Base-by-base conservation (phyloP, 1,140 invertebrate genomes). In the Gryon sp. region DNA sequence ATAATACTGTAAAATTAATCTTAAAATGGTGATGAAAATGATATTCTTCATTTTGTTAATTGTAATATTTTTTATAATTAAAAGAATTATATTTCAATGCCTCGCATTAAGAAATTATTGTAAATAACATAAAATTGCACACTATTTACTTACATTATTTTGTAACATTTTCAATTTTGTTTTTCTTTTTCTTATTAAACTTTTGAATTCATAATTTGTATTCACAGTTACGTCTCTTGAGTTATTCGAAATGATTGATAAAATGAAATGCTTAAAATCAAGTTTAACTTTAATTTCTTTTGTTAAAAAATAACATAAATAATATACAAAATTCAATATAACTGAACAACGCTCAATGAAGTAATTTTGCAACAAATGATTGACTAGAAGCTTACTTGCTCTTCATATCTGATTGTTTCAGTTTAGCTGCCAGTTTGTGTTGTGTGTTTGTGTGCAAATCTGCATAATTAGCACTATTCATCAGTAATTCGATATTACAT, bases 301-400 rank as follows among this genome's bases (percentile, higher is more conserved):
- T n/a, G n/a, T n/a, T n/a, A n/a, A n/a, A n/a, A n/a, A n/a, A n/a
- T n/a, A n/a, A n/a, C n/a, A n/a, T n/a, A n/a, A n/a, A n/a, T n/a
- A 22, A 24, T 11, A 12, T 34, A 34, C 7, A 57, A 69, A 59
- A 8, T 53, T 24, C 19, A 59, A 19, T 22, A 15, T 32, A 1
- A 59, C 30, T 34, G 34, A 43, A 65, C n/a, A 20, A 52, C 41
- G 12, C 46, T 46, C n/a, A 66, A 60, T 41, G 57, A 60, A 41
- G 2, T 9, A 72, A 59, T 36, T 30, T 69, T 50, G 59, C 50
- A 70, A 43, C 32, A 53, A 59, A 78, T 18, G 53, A 76, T 77
- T 80, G 82, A 83, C 79, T 83, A 83, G 80, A 81, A 79, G 68
- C 59, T 74, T 55, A 2, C 9, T 28, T 41, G 12, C 69, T 40